These are phyloP conservation scores for Helobdella robusta DNA, from an alignment of 2,888 invertebrate genomes.

Conservation along the genomic window DNA sequence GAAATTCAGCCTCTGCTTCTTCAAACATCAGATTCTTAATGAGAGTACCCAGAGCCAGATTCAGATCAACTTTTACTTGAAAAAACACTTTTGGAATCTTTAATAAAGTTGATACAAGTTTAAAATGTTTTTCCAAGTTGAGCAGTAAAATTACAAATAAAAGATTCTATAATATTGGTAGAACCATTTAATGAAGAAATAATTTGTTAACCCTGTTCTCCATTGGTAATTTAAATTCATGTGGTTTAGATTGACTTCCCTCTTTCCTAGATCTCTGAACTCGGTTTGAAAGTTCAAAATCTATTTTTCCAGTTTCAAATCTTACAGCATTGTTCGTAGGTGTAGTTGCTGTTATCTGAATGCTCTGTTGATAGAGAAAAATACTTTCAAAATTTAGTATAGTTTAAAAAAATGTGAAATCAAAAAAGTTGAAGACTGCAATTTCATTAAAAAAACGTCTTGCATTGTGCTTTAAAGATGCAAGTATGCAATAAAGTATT, in stretches of 20 bases:
- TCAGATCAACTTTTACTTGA: slow-evolving; percentile 73
- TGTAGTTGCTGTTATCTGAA: slow-evolving; percentile 93
- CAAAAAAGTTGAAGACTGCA: no score
- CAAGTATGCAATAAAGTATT: no score
- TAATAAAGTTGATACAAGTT: no score
- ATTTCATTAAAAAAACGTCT: no score
- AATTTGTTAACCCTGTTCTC: slow-evolving; percentile 4
- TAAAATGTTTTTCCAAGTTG: no score
- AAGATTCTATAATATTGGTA: background rate
- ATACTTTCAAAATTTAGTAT: background rate
- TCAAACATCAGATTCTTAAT: slow-evolving; percentile 85
- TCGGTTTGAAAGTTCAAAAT: slow-evolving; percentile 83
- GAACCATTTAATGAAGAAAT: background rate
- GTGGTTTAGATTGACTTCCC: background rate
- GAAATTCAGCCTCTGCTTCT: slow-evolving; percentile 93
- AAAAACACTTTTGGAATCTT: slow-evolving; percentile 49
- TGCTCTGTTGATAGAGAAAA: slow-evolving; percentile 55
- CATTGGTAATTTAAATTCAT: background rate
- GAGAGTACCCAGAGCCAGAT: slow-evolving; percentile 85
- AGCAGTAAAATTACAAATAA: background rate
- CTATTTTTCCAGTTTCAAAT: slow-evolving; percentile 85
- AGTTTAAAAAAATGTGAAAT: background rate
- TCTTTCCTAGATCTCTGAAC: slow-evolving; percentile 51
- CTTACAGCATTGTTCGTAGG: slow-evolving; percentile 92
- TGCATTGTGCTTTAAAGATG: no score